Percentiles rank a stretch among this genome's conserved stretches.
Evolutionary conservation across 2,888 invertebrate species (phyloP).

Genomic region (Corbicula japonica): DNA sequence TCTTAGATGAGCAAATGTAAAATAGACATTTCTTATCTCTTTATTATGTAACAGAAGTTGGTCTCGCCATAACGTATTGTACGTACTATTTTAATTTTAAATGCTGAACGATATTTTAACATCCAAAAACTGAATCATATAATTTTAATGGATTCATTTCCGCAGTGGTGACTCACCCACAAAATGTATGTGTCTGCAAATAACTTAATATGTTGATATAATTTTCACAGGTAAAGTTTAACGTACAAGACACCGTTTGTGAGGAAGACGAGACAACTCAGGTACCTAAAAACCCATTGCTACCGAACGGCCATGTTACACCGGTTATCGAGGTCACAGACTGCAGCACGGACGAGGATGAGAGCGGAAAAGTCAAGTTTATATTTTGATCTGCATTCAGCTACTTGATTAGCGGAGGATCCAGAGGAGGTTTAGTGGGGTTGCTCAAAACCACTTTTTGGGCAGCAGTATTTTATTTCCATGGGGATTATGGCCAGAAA

Average conservation of each 20-base stretch:
- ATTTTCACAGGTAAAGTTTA: slow-evolving; percentile 33
- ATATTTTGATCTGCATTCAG: slow-evolving; percentile 11
- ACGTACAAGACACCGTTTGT: slow-evolving; percentile 3
- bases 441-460: no score
- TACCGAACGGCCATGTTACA: not conserved
- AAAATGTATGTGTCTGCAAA: not conserved
- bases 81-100: not conserved
- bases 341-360: not conserved
- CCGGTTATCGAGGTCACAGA: not conserved
- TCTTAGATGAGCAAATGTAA: no score
- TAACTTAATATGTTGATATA: not conserved
- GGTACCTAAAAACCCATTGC: no score
- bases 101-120: not conserved
- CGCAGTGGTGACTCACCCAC: not conserved
- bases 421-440: no score
- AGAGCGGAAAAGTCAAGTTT: slow-evolving; percentile 36
- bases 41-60: no score
- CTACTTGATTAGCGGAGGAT: no score
- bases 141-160: not conserved
- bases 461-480: no score
- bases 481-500: no score
- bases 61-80: not conserved
- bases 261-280: slow-evolving; percentile 33
- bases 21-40: no score
- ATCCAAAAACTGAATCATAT: not conserved